phyloP scores from a whole-genome alignment of 1,140 invertebrate genomes.

The Bicyclus anynana region DNA sequence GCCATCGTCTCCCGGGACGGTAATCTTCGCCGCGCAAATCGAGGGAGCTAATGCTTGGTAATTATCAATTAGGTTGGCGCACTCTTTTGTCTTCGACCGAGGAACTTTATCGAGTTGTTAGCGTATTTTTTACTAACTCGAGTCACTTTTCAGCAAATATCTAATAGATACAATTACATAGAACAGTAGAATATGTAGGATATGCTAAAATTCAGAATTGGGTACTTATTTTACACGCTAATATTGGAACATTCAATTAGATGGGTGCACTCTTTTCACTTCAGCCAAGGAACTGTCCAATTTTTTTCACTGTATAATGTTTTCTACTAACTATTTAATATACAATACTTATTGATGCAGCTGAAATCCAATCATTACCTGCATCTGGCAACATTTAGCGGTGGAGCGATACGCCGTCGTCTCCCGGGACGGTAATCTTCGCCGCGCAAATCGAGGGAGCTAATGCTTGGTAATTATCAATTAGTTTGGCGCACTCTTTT shows the following conservation, averaged over 20 bases:
- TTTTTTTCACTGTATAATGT: too few species aligned
- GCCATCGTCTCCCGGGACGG: constrained; percentile 13
- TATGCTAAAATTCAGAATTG: too few species aligned
- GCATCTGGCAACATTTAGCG: constrained; percentile 7
- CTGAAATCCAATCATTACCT: constrained; percentile 9
- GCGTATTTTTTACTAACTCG: too few species aligned
- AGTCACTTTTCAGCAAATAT: too few species aligned
- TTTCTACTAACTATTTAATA: too few species aligned
- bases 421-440: constrained; percentile 26
- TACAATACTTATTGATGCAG: too few species aligned
- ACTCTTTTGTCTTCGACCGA: constrained; percentile 30
- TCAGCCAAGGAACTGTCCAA: too few species aligned
- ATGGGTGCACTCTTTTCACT: too few species aligned
- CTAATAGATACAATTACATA: too few species aligned
- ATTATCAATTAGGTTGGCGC: constrained; percentile 40
- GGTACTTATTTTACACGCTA: too few species aligned
- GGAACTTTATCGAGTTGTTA: constrained; percentile 22
- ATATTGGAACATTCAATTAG: too few species aligned
- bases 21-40: constrained; percentile 33
- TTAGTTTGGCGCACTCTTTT: constrained; percentile 34
- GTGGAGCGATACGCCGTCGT: constrained; percentile 1
- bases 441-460: constrained; percentile 35
- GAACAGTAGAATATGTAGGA: too few species aligned
- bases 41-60: constrained; percentile 40
- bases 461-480: constrained; percentile 46